A percentile compares a stretch with the other conserved stretches of the same genome.
Evolutionary conservation across 2,113 vertebrate genomes (phyloP).

Genomic region (Peucedramus taeniatus): DNA sequence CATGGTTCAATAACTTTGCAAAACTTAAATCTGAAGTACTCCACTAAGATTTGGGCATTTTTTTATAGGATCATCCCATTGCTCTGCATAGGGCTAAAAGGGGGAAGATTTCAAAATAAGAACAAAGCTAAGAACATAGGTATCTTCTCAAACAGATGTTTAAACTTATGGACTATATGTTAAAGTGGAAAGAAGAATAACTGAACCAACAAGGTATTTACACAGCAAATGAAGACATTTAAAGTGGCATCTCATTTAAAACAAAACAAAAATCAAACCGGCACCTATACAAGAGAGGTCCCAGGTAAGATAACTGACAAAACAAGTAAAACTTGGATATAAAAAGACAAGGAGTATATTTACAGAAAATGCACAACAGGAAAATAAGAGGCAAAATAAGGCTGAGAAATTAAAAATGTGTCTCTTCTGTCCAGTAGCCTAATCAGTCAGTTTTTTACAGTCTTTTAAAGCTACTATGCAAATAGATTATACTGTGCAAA

Average conservation of each 20-base stretch:
- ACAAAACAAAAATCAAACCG: background rate
- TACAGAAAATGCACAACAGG: background rate
- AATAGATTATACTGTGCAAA: slow-evolving; percentile 55
- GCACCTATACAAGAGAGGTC: background rate
- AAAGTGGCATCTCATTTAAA: background rate
- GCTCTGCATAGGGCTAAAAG: background rate
- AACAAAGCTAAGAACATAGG: background rate
- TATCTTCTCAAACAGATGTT: background rate
- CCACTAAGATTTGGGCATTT: background rate
- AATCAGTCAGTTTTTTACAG: background rate
- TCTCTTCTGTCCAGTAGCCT: background rate
- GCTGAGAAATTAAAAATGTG: background rate
- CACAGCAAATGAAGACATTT: slow-evolving; percentile 26
- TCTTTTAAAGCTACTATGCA: slow-evolving; percentile 23
- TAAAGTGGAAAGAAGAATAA: background rate
- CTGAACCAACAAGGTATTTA: background rate
- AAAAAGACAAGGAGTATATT: background rate
- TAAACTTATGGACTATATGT: background rate
- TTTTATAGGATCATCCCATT: background rate
- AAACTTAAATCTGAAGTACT: background rate
- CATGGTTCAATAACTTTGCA: background rate
- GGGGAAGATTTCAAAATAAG: background rate
- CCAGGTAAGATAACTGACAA: background rate
- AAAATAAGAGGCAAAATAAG: background rate
- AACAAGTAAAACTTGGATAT: background rate